Evolutionary conservation across 2,888 invertebrate genomes (phyloP).

Genomic region (Nomada fabriciana): DNA sequence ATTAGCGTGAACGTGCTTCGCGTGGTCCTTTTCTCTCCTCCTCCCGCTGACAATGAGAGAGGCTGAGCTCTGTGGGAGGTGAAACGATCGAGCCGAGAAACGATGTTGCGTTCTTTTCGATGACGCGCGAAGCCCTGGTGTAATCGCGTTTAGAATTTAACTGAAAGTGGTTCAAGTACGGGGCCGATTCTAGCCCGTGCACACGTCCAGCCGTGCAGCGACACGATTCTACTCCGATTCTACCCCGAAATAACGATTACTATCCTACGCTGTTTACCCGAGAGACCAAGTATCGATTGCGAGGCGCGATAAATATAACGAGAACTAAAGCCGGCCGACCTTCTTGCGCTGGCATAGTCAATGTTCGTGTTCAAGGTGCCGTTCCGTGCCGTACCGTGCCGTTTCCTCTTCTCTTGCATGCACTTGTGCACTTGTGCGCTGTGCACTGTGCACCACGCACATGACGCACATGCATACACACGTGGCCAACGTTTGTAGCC

Average conservation of each 20-base stretch:
- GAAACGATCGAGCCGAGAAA: too few species aligned
- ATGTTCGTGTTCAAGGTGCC: constrained; percentile 62
- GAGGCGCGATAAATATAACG: constrained; percentile 65
- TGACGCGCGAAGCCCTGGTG: constrained; percentile 14
- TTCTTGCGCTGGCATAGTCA: constrained; percentile 59
- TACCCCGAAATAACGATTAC: constrained; percentile 61
- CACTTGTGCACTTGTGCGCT: too few species aligned
- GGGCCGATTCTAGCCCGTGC: neutral
- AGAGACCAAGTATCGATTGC: constrained; percentile 63
- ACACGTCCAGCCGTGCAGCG: constrained; percentile 19
- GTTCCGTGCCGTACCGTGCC: constrained; percentile 5
- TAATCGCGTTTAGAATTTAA: constrained; percentile 28
- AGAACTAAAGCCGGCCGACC: constrained; percentile 57
- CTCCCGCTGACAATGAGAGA: too few species aligned
- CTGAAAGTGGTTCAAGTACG: constrained; percentile 61
- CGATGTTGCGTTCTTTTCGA: too few species aligned
- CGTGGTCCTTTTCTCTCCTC: too few species aligned
- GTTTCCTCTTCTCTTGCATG: neutral
- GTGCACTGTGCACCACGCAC: too few species aligned
- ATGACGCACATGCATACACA: neutral
- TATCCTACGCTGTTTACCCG: constrained; percentile 52
- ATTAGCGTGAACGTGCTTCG: too few species aligned
- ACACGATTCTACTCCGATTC: constrained; percentile 36
- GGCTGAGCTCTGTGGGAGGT: too few species aligned
- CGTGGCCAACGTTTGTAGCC: constrained; percentile 11